Base-by-base conservation (phyloP, 2,797 vertebrate species). In the Thamnophis elegans region DNA sequence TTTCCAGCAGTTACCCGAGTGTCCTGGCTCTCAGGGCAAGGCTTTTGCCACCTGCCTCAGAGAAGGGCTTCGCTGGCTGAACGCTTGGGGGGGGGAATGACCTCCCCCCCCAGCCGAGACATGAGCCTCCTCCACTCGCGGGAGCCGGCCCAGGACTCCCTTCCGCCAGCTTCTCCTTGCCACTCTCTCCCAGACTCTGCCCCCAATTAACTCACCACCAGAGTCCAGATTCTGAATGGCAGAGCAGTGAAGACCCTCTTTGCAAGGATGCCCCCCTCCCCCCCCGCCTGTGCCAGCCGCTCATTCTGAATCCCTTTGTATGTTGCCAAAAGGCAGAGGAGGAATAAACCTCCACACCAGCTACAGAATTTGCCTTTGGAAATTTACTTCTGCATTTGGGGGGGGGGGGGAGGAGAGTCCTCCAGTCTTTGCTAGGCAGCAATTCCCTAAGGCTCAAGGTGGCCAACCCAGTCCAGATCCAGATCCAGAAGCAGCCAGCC, bases 171-270 rank as follows among this genome's bases (percentile, higher is more conserved):
- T 11, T 51, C 0, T 14, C 47, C 82, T 14, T 6, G 11, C 42
- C 6, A 28, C 22, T 26, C 20, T 51, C 47, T 13, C 56, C 25
- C 25, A 26, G n/a, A 42, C 25, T 42, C 42, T 2, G 36, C 32
- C 88, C 8, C 51, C 51, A 16, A 4, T n/a, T 9, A 32, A 25
- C 1, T 1, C 0, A 11, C 32, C 0, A 73, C 1, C 7, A 55
- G 3, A 8, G 54, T 28, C 42, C 25, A 42, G 14, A n/a, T 10
- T 25, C 36, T 28, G 36, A 51, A 12, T 1, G 11, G 7, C 11
- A 16, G 22, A 42, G 20, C 36, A 36, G 56, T 2, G 1, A 16
- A 51, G 20, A 1, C 5, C 5, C 32, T 20, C 47, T 54, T 53
- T 51, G 47, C n/a, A 10, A 18, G 59, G 11, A 2, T 26, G 13